Evolutionary conservation across 2,797 vertebrate species (phyloP), one percentile per base, ranked within the genome.

Genomic region (Pristis pectinata): DNA sequence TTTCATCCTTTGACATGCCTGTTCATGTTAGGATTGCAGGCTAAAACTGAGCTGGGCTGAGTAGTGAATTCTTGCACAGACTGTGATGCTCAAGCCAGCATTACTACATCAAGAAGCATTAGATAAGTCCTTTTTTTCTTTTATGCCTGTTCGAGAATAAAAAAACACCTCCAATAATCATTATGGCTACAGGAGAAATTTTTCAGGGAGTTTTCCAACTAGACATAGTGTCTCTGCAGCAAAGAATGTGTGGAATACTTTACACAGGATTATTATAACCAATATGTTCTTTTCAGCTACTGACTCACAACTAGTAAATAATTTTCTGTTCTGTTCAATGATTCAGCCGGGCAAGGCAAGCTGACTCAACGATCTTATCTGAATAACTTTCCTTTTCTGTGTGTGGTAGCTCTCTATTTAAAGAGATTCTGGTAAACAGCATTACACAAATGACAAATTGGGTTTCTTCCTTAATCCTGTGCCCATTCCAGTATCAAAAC

Each of bases 291-390:
- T 41, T 37, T 91, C 59, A 91, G 87, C 61, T 91, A 37, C 22
- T 91, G 59, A 91, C 87, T 67, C 87, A 91, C 19, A 61, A 64
- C n/a, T n/a, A 22, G 61, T 67, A 91, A 91, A 37, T 91, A 64
- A 91, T 91, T 91, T 67, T 91, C 87, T 91, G 59, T 27, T 91
- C 67, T 93, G 67, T 93, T 93, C 64, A 74, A 93, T 93, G 92
- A 93, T 72, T 93, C 92, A 93, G 67, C 64, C 93, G 92, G 92
- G 92, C 70, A 93, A 67, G 92, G 67, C 67, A 72, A 74, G 41
- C 67, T 93, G 92, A 74, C 44, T 93, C 70, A 8, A 67, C 93
- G 1, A 93, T 74, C 67, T 49, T 74, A 49, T 74, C 67, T 67
- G 27, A 49, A 30, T n/a, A 70, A 93, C 92, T 53, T 93, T 93